Percentiles rank a stretch among this genome's conserved stretches.
Conservation (phyloP, 35 echinoderm and acorn worm genomes). For the Holothuria glaberrima region DNA sequence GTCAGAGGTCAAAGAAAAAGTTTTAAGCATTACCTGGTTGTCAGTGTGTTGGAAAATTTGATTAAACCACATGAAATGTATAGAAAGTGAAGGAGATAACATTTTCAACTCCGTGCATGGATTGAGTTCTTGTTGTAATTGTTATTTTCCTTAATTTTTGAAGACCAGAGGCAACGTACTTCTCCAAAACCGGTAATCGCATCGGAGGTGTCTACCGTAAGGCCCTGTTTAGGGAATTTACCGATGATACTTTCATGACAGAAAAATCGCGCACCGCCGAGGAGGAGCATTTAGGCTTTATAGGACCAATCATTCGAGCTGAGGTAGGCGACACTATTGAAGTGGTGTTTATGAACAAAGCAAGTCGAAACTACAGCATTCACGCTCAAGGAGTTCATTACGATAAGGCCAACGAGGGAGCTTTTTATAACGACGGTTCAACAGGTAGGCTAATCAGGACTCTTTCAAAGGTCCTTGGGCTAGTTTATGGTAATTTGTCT, state of each 20-base stretch:
- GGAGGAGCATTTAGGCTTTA: slow-evolving; percentile 66
- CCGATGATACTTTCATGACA: slow-evolving; percentile 55
- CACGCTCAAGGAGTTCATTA: slow-evolving; percentile 75
- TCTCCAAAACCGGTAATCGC: slow-evolving; percentile 26
- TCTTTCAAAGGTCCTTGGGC: neutral
- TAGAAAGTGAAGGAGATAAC: no score
- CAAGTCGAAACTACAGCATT: slow-evolving; percentile 52
- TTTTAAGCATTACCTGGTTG: no score
- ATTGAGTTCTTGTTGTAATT: no score
- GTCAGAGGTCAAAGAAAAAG: no score
- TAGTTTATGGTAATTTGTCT: no score
- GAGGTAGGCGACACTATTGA: slow-evolving; percentile 84
- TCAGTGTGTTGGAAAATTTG: no score
- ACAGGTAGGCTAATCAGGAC: slow-evolving; percentile 38
- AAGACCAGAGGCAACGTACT: slow-evolving; percentile 45
- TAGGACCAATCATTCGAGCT: slow-evolving; percentile 78
- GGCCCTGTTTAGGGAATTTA: slow-evolving; percentile 75
- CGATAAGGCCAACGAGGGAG: slow-evolving; percentile 75
- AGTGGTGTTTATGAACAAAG: slow-evolving; percentile 73
- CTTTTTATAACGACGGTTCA: slow-evolving; percentile 63
- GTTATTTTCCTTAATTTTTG: no score
- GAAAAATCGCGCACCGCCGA: neutral
- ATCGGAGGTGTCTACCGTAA: slow-evolving; percentile 79
- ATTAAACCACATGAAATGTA: no score
- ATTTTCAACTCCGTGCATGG: no score